These are phyloP conservation scores for Orestias chungarensis DNA, from an alignment of 2,797 vertebrate genomes.

Conservation along the genomic window DNA sequence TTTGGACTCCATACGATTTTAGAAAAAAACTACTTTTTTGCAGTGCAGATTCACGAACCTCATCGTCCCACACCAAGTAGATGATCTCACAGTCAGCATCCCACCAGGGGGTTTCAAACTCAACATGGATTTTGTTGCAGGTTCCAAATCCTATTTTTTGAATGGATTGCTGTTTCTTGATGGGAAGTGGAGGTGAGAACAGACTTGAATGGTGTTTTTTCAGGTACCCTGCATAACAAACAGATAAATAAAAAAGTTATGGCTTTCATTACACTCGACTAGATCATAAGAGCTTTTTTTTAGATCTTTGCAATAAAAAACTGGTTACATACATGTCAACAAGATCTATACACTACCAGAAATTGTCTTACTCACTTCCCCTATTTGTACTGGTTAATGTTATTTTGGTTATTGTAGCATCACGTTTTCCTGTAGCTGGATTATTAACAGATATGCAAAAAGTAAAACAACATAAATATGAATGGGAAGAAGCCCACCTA, in stretches of 20 bases:
- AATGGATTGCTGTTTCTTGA: constrained; percentile 80
- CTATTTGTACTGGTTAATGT: neutral
- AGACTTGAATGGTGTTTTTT: constrained; percentile 82
- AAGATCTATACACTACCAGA: neutral
- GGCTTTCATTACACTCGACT: neutral
- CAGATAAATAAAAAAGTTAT: neutral
- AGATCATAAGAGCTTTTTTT: neutral
- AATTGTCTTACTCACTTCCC: neutral
- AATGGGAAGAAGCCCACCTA: constrained; percentile 7
- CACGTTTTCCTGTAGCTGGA: neutral
- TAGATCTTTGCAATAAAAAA: no score
- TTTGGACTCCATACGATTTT: neutral
- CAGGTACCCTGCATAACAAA: constrained; percentile 81
- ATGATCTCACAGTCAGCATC: constrained; percentile 81
- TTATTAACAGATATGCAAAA: neutral
- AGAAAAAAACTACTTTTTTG: neutral
- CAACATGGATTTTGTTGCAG: constrained; percentile 89
- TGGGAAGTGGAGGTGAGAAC: constrained; percentile 82
- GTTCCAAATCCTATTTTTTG: constrained; percentile 87
- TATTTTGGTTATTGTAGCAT: neutral
- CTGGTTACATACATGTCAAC: neutral
- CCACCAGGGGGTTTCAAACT: constrained; percentile 91
- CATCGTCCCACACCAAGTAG: constrained; percentile 84
- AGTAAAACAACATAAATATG: neutral
- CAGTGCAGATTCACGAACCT: constrained; percentile 41